Evolutionary conservation across 2,888 invertebrate genomes (phyloP).

Genomic region (Drosophila neutralis): DNA sequence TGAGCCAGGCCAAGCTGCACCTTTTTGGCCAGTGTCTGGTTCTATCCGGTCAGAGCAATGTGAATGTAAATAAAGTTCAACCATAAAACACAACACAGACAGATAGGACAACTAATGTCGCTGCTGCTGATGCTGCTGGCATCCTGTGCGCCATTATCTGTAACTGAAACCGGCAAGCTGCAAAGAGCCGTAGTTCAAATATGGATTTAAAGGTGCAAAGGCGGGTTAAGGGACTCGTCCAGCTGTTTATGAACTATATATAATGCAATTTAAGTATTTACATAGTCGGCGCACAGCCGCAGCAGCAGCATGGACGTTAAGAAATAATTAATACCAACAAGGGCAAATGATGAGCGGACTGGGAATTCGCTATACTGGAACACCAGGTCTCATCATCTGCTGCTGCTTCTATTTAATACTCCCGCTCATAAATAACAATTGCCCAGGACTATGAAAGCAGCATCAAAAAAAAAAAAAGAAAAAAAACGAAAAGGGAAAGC

Average conservation of each 20-base stretch:
- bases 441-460: slow-evolving; percentile 42
- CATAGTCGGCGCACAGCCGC: slow-evolving; percentile 30
- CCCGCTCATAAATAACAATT: slow-evolving; percentile 73
- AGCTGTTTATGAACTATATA: slow-evolving; percentile 30
- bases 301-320: slow-evolving; percentile 42
- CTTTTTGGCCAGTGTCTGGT: slow-evolving; percentile 22
- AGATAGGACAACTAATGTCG: slow-evolving; percentile 43
- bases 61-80: slow-evolving; percentile 75
- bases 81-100: slow-evolving; percentile 70
- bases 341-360: slow-evolving; percentile 44
- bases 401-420: slow-evolving; percentile 24
- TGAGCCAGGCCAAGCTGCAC: slow-evolving; percentile 2
- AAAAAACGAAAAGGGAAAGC: slow-evolving; percentile 6
- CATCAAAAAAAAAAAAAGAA: not conserved
- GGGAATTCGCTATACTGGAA: slow-evolving; percentile 16
- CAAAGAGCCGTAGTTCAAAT: slow-evolving; percentile 30
- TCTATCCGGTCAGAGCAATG: slow-evolving; percentile 30
- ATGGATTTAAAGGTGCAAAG: slow-evolving; percentile 14
- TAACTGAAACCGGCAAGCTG: slow-evolving; percentile 34
- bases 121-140: slow-evolving; percentile 18
- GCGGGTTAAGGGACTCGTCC: slow-evolving; percentile 5
- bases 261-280: slow-evolving; percentile 58
- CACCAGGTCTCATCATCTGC: not conserved
- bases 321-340: slow-evolving; percentile 73
- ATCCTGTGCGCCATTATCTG: slow-evolving; percentile 47